A percentile compares a stretch with the other conserved stretches of the same genome.
Evolutionary conservation across 1,140 invertebrate species (phyloP).

Genomic region (Wasmannia auropunctata): DNA sequence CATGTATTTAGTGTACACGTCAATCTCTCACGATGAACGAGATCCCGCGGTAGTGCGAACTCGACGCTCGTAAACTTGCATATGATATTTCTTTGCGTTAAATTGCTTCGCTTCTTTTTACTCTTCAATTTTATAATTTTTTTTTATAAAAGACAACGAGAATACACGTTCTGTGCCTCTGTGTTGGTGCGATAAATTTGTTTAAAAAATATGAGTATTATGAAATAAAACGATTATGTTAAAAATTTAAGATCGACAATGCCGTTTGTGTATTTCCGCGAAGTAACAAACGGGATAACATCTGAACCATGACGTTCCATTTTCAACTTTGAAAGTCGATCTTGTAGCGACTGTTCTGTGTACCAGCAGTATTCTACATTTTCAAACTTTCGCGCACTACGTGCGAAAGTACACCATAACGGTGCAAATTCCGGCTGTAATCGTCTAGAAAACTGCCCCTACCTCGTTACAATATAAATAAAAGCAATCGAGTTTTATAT

Average conservation of each 20-base stretch:
- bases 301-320: slow-evolving; percentile 34
- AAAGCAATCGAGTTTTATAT: slow-evolving; percentile 39
- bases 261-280: background rate
- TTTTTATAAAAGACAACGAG: background rate
- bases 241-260: background rate
- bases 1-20: slow-evolving; percentile 2
- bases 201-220: background rate
- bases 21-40: slow-evolving; percentile 25
- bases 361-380: slow-evolving; percentile 57
- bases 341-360: slow-evolving; percentile 47
- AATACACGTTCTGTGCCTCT: background rate
- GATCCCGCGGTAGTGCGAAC: background rate
- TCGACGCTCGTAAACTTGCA: background rate
- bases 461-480: slow-evolving; percentile 59
- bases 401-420: slow-evolving; percentile 58
- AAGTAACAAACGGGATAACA: background rate
- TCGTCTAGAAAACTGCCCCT: slow-evolving; percentile 58
- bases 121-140: too few species aligned
- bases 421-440: slow-evolving; percentile 47
- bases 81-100: background rate
- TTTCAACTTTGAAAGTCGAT: slow-evolving; percentile 67
- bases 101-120: background rate
- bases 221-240: background rate
- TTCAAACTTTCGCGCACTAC: slow-evolving; percentile 62
- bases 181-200: background rate